phyloP scores from a whole-genome alignment of 2,888 invertebrate genomes.

The Halocaridina rubra region DNA sequence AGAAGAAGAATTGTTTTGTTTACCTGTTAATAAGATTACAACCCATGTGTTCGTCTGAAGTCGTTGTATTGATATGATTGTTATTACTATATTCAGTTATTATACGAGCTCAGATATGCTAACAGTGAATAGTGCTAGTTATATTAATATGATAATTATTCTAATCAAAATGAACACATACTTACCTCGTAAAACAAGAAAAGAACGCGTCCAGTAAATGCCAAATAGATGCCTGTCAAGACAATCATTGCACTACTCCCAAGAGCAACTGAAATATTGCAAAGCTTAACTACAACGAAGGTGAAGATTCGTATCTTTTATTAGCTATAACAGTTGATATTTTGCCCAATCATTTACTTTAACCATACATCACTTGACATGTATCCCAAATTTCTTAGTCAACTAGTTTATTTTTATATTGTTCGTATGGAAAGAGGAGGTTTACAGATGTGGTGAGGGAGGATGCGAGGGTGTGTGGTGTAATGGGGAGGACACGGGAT shows the following conservation, averaged over 20 bases:
- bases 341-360: no score
- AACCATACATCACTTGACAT: no score
- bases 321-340: no score
- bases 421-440: neutral
- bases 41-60: neutral
- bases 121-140: no score
- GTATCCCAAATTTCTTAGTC: neutral
- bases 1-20: neutral
- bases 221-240: neutral
- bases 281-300: no score
- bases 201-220: slow-evolving; percentile 13
- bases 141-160: no score
- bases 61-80: neutral
- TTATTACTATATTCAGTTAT: no score
- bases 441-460: no score
- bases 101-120: no score
- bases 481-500: no score
- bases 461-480: no score
- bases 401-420: neutral
- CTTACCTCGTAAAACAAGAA: slow-evolving; percentile 34
- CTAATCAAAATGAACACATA: no score
- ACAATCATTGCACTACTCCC: neutral
- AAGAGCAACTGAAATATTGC: neutral
- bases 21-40: neutral
- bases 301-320: neutral